These are phyloP conservation scores for Seira ritae DNA, from an alignment of 2,888 invertebrate genomes.

Conservation along the genomic window DNA sequence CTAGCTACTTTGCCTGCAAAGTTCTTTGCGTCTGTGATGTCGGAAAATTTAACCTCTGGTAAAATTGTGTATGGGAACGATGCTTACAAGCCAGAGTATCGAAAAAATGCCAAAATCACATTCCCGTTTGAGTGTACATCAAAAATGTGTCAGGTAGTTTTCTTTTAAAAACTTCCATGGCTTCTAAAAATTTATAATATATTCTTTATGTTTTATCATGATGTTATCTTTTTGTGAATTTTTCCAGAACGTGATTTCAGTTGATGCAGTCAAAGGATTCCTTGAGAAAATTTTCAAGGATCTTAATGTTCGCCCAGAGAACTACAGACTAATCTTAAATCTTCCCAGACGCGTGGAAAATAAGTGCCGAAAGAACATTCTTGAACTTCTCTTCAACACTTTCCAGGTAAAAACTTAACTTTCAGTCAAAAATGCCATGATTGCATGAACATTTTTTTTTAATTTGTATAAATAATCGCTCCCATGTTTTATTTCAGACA, in stretches of 20 bases:
- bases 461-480: background rate
- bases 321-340: conserved; percentile 77
- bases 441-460: conserved; percentile 1
- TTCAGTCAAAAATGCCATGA: no score
- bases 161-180: conserved; percentile 8
- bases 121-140: conserved; percentile 73
- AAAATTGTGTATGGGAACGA: conserved; percentile 76
- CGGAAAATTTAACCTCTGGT: conserved; percentile 75
- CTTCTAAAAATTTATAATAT: background rate
- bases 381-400: conserved; percentile 76
- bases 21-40: conserved; percentile 79
- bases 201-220: background rate
- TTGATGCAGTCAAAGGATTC: conserved; percentile 77
- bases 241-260: conserved; percentile 76
- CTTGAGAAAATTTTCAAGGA: conserved; percentile 78
- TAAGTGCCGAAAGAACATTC: conserved; percentile 76
- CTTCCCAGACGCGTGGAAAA: conserved; percentile 76
- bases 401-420: conserved; percentile 74
- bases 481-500: conserved; percentile 50
- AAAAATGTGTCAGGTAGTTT: conserved; percentile 71
- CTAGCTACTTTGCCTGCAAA: conserved; percentile 79
- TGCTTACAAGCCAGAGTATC: conserved; percentile 76
- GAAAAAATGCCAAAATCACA: conserved; percentile 71
- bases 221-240: background rate
- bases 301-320: conserved; percentile 76